phyloP scores from a whole-genome alignment of 2,797 vertebrate species.

The Phataginus tetradactyla region DNA sequence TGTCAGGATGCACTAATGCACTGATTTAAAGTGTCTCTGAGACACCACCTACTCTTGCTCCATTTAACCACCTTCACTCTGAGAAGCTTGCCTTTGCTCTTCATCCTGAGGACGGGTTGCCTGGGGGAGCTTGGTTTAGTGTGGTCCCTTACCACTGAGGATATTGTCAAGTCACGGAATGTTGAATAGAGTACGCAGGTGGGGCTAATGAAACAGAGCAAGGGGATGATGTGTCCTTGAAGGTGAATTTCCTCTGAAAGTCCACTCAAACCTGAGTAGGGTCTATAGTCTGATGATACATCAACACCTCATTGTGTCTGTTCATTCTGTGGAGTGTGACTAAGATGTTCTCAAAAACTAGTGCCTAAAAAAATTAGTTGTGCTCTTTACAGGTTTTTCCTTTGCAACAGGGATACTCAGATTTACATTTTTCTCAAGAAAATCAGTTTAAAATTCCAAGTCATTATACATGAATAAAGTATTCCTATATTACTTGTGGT shows the following conservation, averaged over 20 bases:
- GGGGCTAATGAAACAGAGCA: background rate
- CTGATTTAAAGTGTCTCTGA: background rate
- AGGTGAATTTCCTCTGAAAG: background rate
- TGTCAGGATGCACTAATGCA: background rate
- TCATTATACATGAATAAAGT: background rate
- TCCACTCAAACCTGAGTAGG: background rate
- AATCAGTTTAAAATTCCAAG: background rate
- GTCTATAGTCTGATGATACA: background rate
- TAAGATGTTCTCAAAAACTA: background rate
- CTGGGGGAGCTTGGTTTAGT: background rate
- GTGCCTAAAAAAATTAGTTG: background rate
- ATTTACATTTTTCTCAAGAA: background rate
- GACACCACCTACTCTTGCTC: background rate
- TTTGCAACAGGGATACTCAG: background rate
- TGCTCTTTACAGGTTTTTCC: background rate
- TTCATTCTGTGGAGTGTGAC: background rate
- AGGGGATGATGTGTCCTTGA: background rate
- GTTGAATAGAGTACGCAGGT: fast-evolving
- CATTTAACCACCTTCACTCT: background rate
- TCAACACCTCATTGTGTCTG: background rate
- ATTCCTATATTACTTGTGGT: background rate
- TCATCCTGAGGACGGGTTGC: background rate
- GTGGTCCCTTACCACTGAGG: background rate
- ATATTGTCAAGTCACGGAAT: background rate
- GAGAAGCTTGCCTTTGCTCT: background rate